phyloP scores from a whole-genome alignment of 1,140 invertebrate genomes.

The Parapsyche elsis region DNA sequence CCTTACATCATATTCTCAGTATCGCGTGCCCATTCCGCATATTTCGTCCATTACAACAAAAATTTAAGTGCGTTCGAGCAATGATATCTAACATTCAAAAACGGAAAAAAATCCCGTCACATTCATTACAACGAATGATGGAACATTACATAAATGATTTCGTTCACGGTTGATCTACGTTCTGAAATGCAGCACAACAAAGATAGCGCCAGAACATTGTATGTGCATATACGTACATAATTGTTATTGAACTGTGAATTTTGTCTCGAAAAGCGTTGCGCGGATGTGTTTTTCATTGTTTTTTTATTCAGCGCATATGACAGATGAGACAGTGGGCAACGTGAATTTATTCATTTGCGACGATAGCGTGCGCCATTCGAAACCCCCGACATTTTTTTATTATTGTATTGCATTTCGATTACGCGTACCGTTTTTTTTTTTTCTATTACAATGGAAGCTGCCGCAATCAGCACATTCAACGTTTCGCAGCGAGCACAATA shows the following conservation, averaged over 20 bases:
- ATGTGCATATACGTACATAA: not conserved
- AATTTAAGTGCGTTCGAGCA: not conserved
- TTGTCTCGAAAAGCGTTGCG: too few species aligned
- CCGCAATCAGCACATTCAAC: not conserved
- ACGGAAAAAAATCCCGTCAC: too few species aligned
- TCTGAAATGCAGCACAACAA: too few species aligned
- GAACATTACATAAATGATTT: too few species aligned
- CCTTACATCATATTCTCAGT: constrained; percentile 34
- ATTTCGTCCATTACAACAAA: not conserved
- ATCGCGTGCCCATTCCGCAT: not conserved
- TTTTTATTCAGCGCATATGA: not conserved
- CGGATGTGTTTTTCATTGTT: not conserved
- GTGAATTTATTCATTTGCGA: not conserved
- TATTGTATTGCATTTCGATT: not conserved
- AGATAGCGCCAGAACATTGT: too few species aligned
- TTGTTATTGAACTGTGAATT: not conserved
- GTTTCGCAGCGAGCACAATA: too few species aligned
- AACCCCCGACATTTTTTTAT: too few species aligned
- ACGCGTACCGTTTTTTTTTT: not conserved
- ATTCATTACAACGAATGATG: too few species aligned
- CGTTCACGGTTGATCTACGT: too few species aligned
- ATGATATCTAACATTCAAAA: too few species aligned
- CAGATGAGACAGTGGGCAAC: not conserved
- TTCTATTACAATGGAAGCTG: not conserved
- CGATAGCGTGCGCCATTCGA: not conserved